Evolutionary conservation across 2,888 invertebrate species (phyloP).

Genomic region (Calameuta pallipes): DNA sequence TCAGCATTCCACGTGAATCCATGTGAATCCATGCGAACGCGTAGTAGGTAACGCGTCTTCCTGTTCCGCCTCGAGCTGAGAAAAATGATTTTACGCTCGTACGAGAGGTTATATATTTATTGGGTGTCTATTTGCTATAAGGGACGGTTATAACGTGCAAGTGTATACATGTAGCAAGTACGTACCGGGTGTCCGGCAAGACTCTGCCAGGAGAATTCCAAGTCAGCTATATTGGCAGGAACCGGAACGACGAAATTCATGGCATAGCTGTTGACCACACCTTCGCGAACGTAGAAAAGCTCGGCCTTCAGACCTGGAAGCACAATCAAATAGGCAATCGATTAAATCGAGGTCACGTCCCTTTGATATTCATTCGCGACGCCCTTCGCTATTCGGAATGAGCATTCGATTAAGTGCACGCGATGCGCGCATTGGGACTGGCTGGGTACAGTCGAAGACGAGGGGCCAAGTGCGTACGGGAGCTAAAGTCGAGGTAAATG

Average conservation of each 20-base stretch:
- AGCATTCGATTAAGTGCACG: background rate
- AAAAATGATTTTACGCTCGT: background rate
- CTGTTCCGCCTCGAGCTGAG: background rate
- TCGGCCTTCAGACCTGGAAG: slow-evolving; percentile 80
- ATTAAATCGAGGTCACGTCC: background rate
- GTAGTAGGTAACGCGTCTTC: background rate
- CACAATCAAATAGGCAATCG: background rate
- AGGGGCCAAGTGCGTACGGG: background rate
- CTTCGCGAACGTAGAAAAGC: slow-evolving; percentile 85
- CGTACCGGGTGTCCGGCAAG: slow-evolving; percentile 80
- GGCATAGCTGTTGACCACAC: slow-evolving; percentile 87
- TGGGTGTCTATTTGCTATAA: background rate
- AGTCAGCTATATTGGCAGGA: slow-evolving; percentile 80
- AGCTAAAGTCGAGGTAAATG: background rate
- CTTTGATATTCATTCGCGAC: background rate
- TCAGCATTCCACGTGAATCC: background rate
- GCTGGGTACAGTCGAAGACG: background rate
- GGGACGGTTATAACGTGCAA: background rate
- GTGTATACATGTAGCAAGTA: slow-evolving; percentile 29
- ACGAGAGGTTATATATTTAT: background rate
- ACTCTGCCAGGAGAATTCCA: slow-evolving; percentile 89
- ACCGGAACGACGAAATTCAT: slow-evolving; percentile 86
- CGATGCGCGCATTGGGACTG: background rate
- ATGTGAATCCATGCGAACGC: background rate
- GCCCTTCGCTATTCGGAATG: background rate